These are phyloP conservation scores for Drosophila lutescens DNA, from an alignment of 2,888 invertebrate species.

Conservation along the genomic window DNA sequence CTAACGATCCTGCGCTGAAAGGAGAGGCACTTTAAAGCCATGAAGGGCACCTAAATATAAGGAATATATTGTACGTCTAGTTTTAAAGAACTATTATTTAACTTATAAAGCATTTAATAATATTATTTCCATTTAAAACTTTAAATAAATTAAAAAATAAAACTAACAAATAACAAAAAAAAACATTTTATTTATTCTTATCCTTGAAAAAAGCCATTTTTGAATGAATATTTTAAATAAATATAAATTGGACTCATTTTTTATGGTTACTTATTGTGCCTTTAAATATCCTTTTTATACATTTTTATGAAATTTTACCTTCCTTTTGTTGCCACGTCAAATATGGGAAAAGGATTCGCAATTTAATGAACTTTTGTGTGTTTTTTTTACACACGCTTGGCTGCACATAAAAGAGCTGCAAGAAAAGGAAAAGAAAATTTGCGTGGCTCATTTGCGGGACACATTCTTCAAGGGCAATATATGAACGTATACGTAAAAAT, in stretches of 20 bases:
- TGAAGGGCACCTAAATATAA: not conserved
- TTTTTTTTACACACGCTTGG: conserved; percentile 58
- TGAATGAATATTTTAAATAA: not conserved
- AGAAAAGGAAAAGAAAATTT: conserved; percentile 14
- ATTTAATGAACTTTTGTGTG: conserved; percentile 66
- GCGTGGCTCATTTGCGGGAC: conserved; percentile 58
- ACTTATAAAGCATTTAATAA: too few species aligned
- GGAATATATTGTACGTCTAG: not conserved
- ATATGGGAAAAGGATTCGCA: conserved; percentile 58
- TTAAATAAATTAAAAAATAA: not conserved
- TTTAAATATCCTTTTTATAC: not conserved
- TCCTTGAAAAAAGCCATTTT: too few species aligned
- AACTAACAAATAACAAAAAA: not conserved
- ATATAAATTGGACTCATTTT: not conserved
- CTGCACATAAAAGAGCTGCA: conserved; percentile 53
- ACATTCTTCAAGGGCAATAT: conserved; percentile 28
- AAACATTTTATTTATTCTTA: too few species aligned
- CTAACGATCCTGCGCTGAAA: conserved; percentile 61
- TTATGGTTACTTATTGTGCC: not conserved
- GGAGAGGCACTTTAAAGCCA: not conserved
- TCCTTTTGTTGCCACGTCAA: conserved; percentile 11
- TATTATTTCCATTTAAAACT: not conserved
- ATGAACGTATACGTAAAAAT: conserved; percentile 18
- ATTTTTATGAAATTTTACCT: not conserved
- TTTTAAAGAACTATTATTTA: not conserved